Base-by-base conservation (phyloP, 2,888 invertebrate genomes). In the Neuroscelio doddi region DNA sequence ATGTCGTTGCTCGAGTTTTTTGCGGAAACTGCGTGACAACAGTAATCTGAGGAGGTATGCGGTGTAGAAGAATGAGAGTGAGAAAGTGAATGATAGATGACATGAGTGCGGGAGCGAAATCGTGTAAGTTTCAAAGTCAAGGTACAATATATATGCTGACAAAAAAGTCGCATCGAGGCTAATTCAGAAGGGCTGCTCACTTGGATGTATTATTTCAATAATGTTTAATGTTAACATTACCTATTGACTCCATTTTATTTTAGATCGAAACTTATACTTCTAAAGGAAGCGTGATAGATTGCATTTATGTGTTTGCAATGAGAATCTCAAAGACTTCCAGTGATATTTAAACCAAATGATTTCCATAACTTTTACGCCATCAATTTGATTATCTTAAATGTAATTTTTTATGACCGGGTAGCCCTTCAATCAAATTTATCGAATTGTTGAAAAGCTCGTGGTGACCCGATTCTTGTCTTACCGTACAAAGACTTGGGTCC, bases 401-500 rank as follows among this genome's bases (percentile, higher is more conserved):
- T 10, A 2, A 14, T 16, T 26, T 14, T 39, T 26, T 32, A 30
- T 21, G 30, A 16, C 9, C n/a, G 42, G 34, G 32, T 34, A 52
- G 42, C 24, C 52, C 42, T 8, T 16, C 30, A 10, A 5, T 21
- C 17, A 15, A 26, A 8, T 32, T 12, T 10, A 12, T 26, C 29
- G 53, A 21, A 27, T 49, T 34, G 38, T 14, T 14, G 12, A 16
- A 16, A 39, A 44, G 42, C 42, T 42, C 32, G 32, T 24, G 16
- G 3, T 8, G 39, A 30, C 8, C 36, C 27, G 38, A 52, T 44
- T 12, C 45, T 12, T 41, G 49, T 68, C 46, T 66, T 50, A 57
- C 34, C 65, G 69, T 68, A 68, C 64, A 57, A 70, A 73, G 68
- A 70, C 63, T 72, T 72, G 38, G 16, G 38, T 17, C 38, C 16